Evolutionary conservation across 2,888 invertebrate genomes (phyloP).

Genomic region (Amiota communis): DNA sequence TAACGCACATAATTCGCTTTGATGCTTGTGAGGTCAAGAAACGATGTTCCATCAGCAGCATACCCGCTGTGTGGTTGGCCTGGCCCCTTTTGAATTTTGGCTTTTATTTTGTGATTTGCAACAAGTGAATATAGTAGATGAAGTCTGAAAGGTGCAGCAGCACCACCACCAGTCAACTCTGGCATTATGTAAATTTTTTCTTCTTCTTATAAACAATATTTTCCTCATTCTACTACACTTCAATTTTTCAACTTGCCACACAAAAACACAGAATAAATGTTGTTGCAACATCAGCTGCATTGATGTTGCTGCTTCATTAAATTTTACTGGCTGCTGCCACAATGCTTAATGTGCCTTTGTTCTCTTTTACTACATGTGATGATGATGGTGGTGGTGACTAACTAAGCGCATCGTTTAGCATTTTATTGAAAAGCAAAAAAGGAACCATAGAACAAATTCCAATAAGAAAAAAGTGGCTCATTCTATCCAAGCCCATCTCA

Average conservation of each 20-base stretch:
- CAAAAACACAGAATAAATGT: neutral
- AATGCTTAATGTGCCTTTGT: constrained; percentile 22
- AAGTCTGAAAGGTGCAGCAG: neutral
- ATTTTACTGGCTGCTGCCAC: constrained; percentile 10
- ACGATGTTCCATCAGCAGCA: neutral
- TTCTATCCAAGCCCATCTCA: neutral
- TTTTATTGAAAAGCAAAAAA: constrained; percentile 28
- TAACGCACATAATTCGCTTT: neutral
- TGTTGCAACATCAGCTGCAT: no score
- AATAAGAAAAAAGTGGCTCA: constrained; percentile 3
- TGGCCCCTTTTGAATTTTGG: neutral
- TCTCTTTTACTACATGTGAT: neutral
- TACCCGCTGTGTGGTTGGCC: neutral
- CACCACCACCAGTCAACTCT: no score
- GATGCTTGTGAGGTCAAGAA: neutral
- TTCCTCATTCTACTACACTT: neutral
- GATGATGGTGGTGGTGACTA: constrained; percentile 13
- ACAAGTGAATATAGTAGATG: neutral
- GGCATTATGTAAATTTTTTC: neutral
- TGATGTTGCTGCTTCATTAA: constrained; percentile 4
- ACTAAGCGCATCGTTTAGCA: constrained; percentile 38
- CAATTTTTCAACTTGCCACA: constrained; percentile 4
- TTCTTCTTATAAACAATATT: neutral
- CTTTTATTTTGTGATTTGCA: neutral
- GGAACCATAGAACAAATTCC: neutral